These are phyloP conservation scores for Eurypyga helias DNA, from an alignment of 2,113 vertebrate species.

Conservation along the genomic window DNA sequence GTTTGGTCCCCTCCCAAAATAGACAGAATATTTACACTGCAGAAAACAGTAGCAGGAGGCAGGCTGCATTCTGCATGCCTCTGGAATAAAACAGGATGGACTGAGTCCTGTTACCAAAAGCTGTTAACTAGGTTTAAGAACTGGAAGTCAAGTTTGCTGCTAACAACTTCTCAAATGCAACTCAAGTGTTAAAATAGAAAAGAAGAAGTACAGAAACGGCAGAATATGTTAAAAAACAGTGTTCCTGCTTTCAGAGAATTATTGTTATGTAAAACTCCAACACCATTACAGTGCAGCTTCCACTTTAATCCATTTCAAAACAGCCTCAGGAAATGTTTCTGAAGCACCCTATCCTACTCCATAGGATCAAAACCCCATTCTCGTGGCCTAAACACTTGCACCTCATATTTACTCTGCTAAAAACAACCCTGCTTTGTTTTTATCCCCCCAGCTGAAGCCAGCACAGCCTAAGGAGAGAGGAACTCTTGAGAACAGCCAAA, in stretches of 20 bases:
- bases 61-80: neutral
- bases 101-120: neutral
- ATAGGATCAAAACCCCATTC: neutral
- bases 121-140: neutral
- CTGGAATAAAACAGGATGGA: neutral
- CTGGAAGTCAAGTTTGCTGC: neutral
- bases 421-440: neutral
- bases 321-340: neutral
- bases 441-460: neutral
- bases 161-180: neutral
- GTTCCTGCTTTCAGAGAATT: neutral
- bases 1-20: neutral
- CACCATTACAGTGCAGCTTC: rapidly evolving
- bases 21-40: neutral
- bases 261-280: neutral
- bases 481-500: neutral
- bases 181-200: neutral
- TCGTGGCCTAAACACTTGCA: neutral
- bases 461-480: neutral
- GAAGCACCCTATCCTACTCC: neutral
- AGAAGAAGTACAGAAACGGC: neutral
- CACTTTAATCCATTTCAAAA: neutral
- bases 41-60: rapidly evolving
- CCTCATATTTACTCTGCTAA: neutral
- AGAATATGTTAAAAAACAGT: neutral